These are phyloP conservation scores for Bubo bubo DNA, from an alignment of 2,113 vertebrate species.

Conservation along the genomic window DNA sequence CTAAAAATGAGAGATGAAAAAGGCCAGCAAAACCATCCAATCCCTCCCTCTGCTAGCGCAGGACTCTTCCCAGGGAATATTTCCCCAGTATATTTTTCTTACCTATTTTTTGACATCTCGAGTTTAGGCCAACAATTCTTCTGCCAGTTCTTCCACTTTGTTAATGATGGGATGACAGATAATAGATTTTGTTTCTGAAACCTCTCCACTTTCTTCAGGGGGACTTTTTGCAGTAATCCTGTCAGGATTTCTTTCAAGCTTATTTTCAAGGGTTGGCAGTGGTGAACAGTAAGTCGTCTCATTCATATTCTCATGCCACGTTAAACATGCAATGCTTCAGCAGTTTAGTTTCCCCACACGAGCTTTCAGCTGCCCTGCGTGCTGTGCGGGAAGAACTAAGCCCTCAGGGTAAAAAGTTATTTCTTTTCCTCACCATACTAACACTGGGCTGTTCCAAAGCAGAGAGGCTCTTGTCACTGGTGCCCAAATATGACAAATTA, in stretches of 20 bases:
- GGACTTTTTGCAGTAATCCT: background rate
- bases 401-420: conserved; percentile 41
- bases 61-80: background rate
- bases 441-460: conserved; percentile 31
- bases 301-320: background rate
- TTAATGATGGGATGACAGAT: conserved; percentile 8
- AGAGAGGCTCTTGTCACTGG: conserved; percentile 33
- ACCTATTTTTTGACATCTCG: background rate
- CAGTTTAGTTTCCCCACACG: background rate
- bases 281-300: background rate
- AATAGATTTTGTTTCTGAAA: conserved; percentile 24
- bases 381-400: background rate
- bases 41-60: background rate
- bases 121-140: background rate
- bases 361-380: conserved; percentile 26
- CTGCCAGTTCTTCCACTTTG: background rate
- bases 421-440: conserved; percentile 48
- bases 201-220: background rate
- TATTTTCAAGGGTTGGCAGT: background rate
- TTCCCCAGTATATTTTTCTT: conserved; percentile 25
- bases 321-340: conserved; percentile 19
- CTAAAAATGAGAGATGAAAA: conserved; percentile 42
- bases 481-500: conserved; percentile 67
- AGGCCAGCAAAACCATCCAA: background rate
- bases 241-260: conserved; percentile 33